Conservation (phyloP, 2,888 invertebrate genomes). For the Chloroclystis v-ata region DNA sequence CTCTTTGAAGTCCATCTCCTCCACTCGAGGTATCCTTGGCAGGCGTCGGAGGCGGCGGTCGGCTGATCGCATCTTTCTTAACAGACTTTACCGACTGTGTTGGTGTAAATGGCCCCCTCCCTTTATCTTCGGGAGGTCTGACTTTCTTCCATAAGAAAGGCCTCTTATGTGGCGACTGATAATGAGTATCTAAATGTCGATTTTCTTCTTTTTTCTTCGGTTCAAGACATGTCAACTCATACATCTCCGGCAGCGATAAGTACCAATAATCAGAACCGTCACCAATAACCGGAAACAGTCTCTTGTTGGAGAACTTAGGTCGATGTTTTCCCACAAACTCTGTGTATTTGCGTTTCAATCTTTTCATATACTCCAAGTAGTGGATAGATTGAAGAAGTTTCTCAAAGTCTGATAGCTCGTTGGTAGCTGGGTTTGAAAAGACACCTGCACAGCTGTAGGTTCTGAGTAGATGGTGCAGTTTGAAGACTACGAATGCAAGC, state of each 20-base stretch:
- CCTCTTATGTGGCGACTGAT: conserved; percentile 53
- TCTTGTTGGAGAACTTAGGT: conserved; percentile 63
- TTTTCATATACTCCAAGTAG: conserved; percentile 65
- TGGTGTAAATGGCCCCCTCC: conserved; percentile 56
- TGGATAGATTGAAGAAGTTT: conserved; percentile 63
- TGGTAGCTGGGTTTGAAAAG: conserved; percentile 53
- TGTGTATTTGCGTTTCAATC: conserved; percentile 61
- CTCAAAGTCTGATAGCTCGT: conserved; percentile 63
- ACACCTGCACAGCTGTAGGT: conserved; percentile 60
- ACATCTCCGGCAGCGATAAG: conserved; percentile 70
- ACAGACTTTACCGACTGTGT: conserved; percentile 26
- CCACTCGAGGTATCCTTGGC: conserved; percentile 26
- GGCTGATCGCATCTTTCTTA: conserved; percentile 17
- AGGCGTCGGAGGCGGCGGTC: conserved; percentile 40
- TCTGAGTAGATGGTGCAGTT: conserved; percentile 65
- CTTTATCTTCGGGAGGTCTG: conserved; percentile 37
- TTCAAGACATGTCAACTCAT: conserved; percentile 53
- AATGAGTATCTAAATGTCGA: conserved; percentile 50
- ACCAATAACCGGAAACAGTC: conserved; percentile 67
- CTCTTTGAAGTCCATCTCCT: conserved; percentile 35
- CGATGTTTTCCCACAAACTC: conserved; percentile 67
- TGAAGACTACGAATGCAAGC: conserved; percentile 69
- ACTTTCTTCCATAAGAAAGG: conserved; percentile 66
- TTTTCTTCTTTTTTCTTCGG: conserved; percentile 35
- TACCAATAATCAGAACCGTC: conserved; percentile 72